Evolutionary conservation across 2,113 vertebrate genomes (phyloP).

Genomic region (Pelecanus crispus): DNA sequence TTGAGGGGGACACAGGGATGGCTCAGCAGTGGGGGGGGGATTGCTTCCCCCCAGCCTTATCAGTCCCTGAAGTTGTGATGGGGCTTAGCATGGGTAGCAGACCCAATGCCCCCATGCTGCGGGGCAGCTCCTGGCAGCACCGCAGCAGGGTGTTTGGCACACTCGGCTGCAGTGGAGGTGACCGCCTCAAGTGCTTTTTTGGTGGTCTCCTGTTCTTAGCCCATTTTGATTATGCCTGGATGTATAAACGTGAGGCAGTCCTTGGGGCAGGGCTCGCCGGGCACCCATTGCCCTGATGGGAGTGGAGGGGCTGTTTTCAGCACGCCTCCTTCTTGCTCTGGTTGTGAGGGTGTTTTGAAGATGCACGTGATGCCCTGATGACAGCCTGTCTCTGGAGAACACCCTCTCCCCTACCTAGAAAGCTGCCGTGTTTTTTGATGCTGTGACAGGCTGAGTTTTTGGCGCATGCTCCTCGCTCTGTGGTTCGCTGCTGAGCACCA

Average conservation of each 20-base stretch:
- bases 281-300: rapidly evolving
- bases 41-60: rapidly evolving
- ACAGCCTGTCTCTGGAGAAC: too few relatives aligned
- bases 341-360: neutral
- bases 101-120: rapidly evolving
- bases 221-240: rapidly evolving
- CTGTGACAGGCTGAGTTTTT: neutral
- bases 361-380: rapidly evolving
- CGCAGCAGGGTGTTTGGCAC: neutral
- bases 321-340: neutral
- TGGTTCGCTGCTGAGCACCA: rapidly evolving
- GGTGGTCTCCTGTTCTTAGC: neutral
- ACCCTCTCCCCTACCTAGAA: neutral
- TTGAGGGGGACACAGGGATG: neutral
- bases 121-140: neutral
- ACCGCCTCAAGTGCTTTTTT: rapidly evolving
- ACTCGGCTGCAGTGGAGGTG: rapidly evolving
- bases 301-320: rapidly evolving
- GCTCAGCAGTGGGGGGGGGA: neutral
- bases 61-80: too few relatives aligned
- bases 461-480: neutral
- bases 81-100: neutral
- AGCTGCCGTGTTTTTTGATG: neutral
- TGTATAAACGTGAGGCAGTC: neutral
- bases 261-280: neutral